Conservation (phyloP, 2,888 invertebrate species). For the Stenotaenia linearis region DNA sequence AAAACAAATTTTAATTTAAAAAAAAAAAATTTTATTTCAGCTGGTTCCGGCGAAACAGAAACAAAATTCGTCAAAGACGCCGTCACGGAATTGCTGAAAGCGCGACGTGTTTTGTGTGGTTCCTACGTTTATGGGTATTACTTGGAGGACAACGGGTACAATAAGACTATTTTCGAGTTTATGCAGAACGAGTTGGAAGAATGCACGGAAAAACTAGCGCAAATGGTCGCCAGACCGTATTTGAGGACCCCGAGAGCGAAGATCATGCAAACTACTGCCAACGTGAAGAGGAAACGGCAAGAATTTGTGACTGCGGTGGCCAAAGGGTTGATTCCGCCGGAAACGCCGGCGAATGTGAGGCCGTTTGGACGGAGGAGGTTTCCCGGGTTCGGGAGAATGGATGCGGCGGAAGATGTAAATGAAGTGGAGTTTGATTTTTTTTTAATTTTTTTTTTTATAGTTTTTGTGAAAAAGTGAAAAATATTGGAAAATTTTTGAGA, state of each 20-base stretch:
- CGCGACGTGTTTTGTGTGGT: conserved; percentile 58
- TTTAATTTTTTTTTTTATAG: too few relatives aligned
- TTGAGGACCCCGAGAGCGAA: conserved; percentile 58
- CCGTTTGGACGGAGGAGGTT: conserved; percentile 50
- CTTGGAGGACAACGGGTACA: conserved; percentile 59
- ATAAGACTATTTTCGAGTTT: conserved; percentile 62
- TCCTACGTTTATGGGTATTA: conserved; percentile 65
- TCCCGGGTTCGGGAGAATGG: conserved; percentile 46
- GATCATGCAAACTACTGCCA: conserved; percentile 58
- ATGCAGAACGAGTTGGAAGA: conserved; percentile 66
- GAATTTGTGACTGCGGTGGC: conserved; percentile 60
- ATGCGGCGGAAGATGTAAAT: conserved; percentile 49
- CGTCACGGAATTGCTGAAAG: conserved; percentile 58
- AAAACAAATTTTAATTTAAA: too few relatives aligned
- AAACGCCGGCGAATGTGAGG: conserved; percentile 58
- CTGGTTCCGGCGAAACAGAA: conserved; percentile 37
- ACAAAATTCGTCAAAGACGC: conserved; percentile 60
- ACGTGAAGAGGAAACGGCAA: conserved; percentile 57
- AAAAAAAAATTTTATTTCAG: too few relatives aligned
- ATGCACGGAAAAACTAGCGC: conserved; percentile 59
- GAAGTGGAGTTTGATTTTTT: too few relatives aligned
- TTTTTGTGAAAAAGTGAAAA: too few relatives aligned
- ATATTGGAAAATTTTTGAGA: too few relatives aligned
- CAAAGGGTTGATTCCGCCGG: conserved; percentile 55
- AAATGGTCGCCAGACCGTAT: conserved; percentile 61